Percentiles rank a stretch among this genome's conserved stretches.
Conservation (phyloP, 2,888 invertebrate genomes). For the Melanostoma mellinum region DNA sequence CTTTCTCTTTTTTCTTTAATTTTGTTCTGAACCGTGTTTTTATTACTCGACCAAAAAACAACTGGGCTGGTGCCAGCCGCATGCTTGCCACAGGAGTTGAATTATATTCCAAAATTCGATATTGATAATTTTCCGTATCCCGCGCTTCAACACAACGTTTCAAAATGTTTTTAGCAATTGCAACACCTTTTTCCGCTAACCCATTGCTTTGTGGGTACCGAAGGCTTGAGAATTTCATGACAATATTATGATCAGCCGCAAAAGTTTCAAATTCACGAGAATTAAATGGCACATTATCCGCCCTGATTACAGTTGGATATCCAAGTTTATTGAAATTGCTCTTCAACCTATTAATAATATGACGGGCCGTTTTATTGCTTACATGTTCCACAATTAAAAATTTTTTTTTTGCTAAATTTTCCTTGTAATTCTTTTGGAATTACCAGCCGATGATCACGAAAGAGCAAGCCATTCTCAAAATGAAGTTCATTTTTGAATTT, state of each 20-base stretch:
- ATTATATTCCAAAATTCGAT: too few species aligned
- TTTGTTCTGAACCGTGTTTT: too few species aligned
- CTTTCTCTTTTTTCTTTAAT: too few species aligned
- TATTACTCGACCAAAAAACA: too few species aligned
- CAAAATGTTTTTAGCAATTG: too few species aligned
- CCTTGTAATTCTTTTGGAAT: conserved; percentile 6
- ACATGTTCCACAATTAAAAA: conserved; percentile 11
- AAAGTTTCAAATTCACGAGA: conserved; percentile 10
- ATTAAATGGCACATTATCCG: conserved; percentile 50
- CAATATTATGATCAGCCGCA: conserved; percentile 17
- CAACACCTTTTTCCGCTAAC: conserved; percentile 38
- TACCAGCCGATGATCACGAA: conserved; percentile 20
- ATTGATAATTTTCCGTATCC: too few species aligned
- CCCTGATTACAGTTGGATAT: conserved; percentile 70
- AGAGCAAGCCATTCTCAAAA: conserved; percentile 31
- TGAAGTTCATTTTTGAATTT: conserved; percentile 17
- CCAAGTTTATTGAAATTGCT: conserved; percentile 67
- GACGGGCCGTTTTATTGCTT: conserved; percentile 13
- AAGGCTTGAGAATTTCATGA: conserved; percentile 40
- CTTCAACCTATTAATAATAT: conserved; percentile 27
- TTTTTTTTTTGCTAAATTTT: conserved; percentile 11
- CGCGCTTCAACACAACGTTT: too few species aligned
- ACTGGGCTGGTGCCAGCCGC: too few species aligned
- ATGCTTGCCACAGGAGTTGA: too few species aligned
- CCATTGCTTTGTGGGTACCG: conserved; percentile 35